Percentiles rank a stretch among this genome's conserved stretches.
phyloP scores from a whole-genome alignment of 2,113 vertebrate genomes.

The Pteruthius melanotis region DNA sequence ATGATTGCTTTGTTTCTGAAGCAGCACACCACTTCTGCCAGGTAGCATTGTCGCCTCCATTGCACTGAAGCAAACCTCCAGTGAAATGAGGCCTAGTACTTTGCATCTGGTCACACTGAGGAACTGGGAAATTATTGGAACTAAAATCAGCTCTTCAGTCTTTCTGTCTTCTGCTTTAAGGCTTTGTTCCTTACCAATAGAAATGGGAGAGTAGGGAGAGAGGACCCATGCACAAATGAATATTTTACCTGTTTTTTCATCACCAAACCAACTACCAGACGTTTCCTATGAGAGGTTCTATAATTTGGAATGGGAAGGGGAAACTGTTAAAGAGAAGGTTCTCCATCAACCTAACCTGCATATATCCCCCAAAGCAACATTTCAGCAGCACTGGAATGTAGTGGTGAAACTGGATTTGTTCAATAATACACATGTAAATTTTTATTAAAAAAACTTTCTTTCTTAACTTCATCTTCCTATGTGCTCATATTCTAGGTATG shows the following conservation, averaged over 20 bases:
- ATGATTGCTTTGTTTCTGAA: background rate
- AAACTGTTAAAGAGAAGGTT: background rate
- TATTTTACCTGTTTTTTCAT: background rate
- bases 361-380: background rate
- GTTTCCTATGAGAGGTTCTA: background rate
- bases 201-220: background rate
- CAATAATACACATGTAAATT: background rate
- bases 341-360: background rate
- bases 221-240: fast-evolving
- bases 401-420: background rate
- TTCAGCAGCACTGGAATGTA: background rate
- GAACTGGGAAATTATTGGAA: background rate
- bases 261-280: background rate
- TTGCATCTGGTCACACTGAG: background rate
- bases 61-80: background rate
- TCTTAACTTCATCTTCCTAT: background rate
- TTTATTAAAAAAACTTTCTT: background rate
- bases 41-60: background rate
- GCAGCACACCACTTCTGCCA: background rate
- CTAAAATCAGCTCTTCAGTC: background rate
- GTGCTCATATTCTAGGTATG: background rate
- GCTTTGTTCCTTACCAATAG: background rate
- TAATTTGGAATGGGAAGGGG: background rate
- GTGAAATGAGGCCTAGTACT: background rate
- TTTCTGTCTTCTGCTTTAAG: background rate